Percentiles rank a stretch among this genome's conserved stretches.
phyloP scores from a whole-genome alignment of 2,113 vertebrate species.

The Menidia beryllina region DNA sequence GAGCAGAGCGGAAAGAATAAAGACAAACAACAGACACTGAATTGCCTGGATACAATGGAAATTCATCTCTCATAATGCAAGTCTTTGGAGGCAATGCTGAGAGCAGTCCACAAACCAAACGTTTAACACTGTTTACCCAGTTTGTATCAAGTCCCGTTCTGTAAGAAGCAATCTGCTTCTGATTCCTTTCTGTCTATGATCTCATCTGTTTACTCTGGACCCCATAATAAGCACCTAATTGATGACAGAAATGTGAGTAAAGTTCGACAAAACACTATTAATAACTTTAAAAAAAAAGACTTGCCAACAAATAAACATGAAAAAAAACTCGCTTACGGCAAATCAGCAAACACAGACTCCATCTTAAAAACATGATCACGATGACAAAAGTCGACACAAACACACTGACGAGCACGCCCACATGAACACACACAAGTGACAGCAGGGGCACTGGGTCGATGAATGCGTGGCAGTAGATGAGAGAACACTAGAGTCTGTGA shows the following conservation, averaged over 20 bases:
- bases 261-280: background rate
- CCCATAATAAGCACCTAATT: background rate
- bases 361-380: background rate
- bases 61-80: no score
- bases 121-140: no score
- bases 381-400: background rate
- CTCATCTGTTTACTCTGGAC: background rate
- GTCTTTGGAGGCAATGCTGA: no score
- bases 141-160: no score
- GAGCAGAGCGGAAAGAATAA: no score
- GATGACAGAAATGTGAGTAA: background rate
- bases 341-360: background rate
- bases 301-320: no score
- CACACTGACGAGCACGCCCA: slow-evolving; percentile 12
- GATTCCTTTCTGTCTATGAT: background rate
- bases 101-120: no score
- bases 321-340: no score
- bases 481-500: slow-evolving; percentile 55
- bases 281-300: background rate
- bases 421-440: slow-evolving; percentile 23
- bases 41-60: no score
- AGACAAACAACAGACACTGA: no score
- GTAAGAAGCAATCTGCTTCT: no score
- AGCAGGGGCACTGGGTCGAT: slow-evolving; percentile 59
- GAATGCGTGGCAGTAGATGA: slow-evolving; percentile 68